Base-by-base conservation (phyloP, 2,888 invertebrate genomes). In the Eupithecia abbreviata region DNA sequence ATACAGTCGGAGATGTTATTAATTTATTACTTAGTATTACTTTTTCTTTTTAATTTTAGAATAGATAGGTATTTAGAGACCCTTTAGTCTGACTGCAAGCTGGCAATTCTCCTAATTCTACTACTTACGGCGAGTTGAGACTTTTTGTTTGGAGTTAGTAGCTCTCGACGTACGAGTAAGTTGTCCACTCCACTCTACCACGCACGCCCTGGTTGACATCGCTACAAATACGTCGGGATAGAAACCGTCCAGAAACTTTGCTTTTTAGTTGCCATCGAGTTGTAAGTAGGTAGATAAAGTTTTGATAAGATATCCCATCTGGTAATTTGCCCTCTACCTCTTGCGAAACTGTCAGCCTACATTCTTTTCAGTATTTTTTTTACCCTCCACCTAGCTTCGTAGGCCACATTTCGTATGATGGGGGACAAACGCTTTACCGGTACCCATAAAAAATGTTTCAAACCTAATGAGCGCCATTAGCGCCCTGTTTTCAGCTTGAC, bases 201-300 rank as follows among this genome's bases (percentile, higher is more conserved):
- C n/a, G 13, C 49, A 47, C 12, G 47, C 47, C 47, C 74, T 58
- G 70, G 72, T 70, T 74, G 74, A 74, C 77, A 75, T n/a, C 2
- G 74, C 74, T 72, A 75, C 77, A 74, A 74, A 77, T 77, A 70
- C 70, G 74, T 42, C 47, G 15, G 42, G 55, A 77, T 74, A 74
- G 74, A 72, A 65, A 74, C 62, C 42, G 45, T 47, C 72, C 71
- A 18, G 58, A 71, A 74, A 74, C 74, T 74, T 74, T 69, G 77
- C 74, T 77, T 65, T 74, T 72, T 65, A 41, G 41, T 65, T 41
- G 13, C 65, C 65, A 65, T 7, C 51, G 51, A 51, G 15, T 51
- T 51, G 30, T 30, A 30, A 30, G 30, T n/a, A 15, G n/a, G 49
- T 15, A 51, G 51, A 15, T n/a, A 51, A 51, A n/a, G 51, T 51